Base-by-base conservation (phyloP, 2,888 invertebrate species). In the Caenorhabditis macrosperma region DNA sequence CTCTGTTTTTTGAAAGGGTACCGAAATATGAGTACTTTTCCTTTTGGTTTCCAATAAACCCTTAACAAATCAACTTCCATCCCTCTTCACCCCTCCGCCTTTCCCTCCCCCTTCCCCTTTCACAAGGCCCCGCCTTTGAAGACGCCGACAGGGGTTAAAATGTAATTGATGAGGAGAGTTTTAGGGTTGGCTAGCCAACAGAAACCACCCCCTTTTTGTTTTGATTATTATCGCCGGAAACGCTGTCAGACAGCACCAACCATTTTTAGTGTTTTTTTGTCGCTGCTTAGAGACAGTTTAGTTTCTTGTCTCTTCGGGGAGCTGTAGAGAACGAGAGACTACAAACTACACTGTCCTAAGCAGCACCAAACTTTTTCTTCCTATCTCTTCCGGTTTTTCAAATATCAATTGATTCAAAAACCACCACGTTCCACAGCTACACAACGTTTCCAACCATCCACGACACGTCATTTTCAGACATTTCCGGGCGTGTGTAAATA, bases 71-170 rank as follows among this genome's bases (percentile, higher is more conserved):
- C 24, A 26, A 28, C 15, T 15, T 24, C 48, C 10, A 24, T 15
- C 20, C 46, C 20, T 46, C 17, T 20, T 46, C 46, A 3, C 20
- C 2, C 20, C 24, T 22, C 52, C n/a, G 10, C 17, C 17, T 46
- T 17, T 46, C 17, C 17, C n/a, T n/a, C n/a, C n/a, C n/a, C n/a
- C n/a, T n/a, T n/a, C n/a, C 12, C 6, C 38, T 15, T 15, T 38
- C 38, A 38, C 10, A 52, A 26, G 24, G 52, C 10, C 26, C n/a
- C n/a, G 9, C n/a, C 38, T 59, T 59, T 59, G 59, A 59, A 41
- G 59, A 33, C 9, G 33, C 38, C 59, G 59, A 17, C 55, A 41
- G 33, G 59, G 59, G 59, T 59, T 59, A 59, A 59, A 24, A 59
- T 59, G 38, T 59, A 59, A 59, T 59, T 59, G 38, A 59, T 59